Evolutionary conservation across 1,140 invertebrate genomes (phyloP).

Genomic region (Bombus superbus): DNA sequence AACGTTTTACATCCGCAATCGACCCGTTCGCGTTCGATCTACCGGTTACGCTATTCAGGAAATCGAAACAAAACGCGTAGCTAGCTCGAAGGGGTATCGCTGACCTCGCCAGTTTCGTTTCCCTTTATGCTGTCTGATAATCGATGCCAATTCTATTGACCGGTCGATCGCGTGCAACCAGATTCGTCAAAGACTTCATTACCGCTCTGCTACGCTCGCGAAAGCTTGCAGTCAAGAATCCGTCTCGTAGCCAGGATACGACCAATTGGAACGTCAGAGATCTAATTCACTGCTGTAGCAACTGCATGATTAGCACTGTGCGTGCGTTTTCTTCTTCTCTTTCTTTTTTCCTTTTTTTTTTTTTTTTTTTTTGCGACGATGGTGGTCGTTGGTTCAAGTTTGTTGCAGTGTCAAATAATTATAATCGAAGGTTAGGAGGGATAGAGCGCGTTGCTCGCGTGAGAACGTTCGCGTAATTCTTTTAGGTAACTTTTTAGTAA

Average conservation of each 20-base stretch:
- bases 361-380: not conserved
- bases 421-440: too few relatives aligned
- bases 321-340: not conserved
- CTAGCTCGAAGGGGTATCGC: slow-evolving; percentile 13
- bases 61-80: slow-evolving; percentile 50
- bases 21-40: slow-evolving; percentile 35
- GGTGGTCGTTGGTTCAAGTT: not conserved
- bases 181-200: slow-evolving; percentile 25
- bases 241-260: not conserved
- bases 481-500: not conserved
- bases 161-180: not conserved
- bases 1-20: slow-evolving; percentile 61
- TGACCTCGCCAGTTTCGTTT: slow-evolving; percentile 19
- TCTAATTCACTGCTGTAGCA: not conserved
- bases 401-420: not conserved
- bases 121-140: slow-evolving; percentile 27
- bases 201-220: not conserved
- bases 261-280: not conserved
- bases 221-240: not conserved
- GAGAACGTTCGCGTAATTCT: not conserved
- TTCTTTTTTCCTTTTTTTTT: too few relatives aligned
- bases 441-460: too few relatives aligned
- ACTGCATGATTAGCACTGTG: not conserved
- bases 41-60: slow-evolving; percentile 40
- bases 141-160: slow-evolving; percentile 27